Conservation (phyloP, 2,797 vertebrate species). For the Prionace glauca region DNA sequence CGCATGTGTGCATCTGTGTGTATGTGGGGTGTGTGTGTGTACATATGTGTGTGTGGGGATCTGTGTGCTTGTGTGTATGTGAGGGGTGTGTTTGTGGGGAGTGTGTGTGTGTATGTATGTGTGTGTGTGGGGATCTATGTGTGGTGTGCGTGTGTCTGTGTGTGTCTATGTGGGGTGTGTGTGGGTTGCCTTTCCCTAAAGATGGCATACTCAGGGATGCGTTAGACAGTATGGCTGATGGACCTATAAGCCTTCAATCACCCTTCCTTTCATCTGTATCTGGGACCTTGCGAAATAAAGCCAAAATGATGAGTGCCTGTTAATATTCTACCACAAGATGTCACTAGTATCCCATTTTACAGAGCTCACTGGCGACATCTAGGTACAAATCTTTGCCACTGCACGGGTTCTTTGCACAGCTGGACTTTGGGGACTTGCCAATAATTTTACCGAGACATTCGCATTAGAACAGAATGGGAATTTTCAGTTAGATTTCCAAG, state of each 20-base stretch:
- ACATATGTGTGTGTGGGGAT: no score
- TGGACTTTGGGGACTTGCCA: not conserved
- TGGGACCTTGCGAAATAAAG: not conserved
- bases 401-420: not conserved
- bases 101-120: no score
- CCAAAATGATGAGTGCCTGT: not conserved
- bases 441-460: not conserved
- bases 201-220: not conserved
- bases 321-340: not conserved
- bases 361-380: not conserved
- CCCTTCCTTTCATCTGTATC: not conserved
- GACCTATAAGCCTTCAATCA: not conserved
- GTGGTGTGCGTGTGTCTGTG: no score
- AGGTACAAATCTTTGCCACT: not conserved
- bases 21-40: no score
- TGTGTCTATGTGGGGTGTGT: no score
- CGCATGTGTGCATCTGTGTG: no score
- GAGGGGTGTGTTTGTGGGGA: no score
- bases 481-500: not conserved
- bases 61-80: no score
- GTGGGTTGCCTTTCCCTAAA: not conserved
- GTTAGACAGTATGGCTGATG: not conserved
- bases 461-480: not conserved
- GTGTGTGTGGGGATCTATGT: no score
- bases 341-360: not conserved